Conservation (phyloP, 2,888 invertebrate genomes). For the Xylocampa areola region DNA sequence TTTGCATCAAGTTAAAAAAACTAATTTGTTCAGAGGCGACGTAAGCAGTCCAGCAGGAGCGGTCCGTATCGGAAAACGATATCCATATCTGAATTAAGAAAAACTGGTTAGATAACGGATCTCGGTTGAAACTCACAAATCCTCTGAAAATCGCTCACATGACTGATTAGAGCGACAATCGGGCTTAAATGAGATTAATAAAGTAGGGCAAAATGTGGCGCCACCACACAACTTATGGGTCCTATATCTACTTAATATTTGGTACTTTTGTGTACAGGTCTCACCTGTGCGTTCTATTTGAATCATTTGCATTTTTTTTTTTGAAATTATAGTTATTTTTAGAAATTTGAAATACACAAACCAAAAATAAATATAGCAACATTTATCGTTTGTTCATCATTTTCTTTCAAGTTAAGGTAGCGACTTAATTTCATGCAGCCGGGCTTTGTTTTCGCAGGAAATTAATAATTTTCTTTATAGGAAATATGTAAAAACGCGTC, state of each 20-base stretch:
- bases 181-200: conserved; percentile 76
- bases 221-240: conserved; percentile 58
- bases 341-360: conserved; percentile 15
- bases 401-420: conserved; percentile 8
- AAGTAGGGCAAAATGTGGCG: conserved; percentile 63
- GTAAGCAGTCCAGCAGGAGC: not conserved
- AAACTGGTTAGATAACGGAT: conserved; percentile 56
- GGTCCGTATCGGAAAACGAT: conserved; percentile 62
- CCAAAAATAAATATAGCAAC: conserved; percentile 24
- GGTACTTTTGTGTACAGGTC: conserved; percentile 24
- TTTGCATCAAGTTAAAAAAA: conserved; percentile 8
- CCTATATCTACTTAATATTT: conserved; percentile 35
- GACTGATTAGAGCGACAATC: conserved; percentile 69
- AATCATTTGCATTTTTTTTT: conserved; percentile 3
- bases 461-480: conserved; percentile 1
- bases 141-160: conserved; percentile 66
- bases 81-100: conserved; percentile 59
- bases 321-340: conserved; percentile 22
- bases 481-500: not conserved
- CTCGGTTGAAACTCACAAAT: conserved; percentile 62
- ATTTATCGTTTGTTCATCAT: conserved; percentile 8
- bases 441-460: conserved; percentile 6
- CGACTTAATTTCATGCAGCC: conserved; percentile 7
- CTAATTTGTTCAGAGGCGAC: conserved; percentile 12
- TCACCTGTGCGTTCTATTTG: conserved; percentile 17